Evolutionary conservation across 2,888 invertebrate genomes (phyloP).

Genomic region (Rotaria magnacalcarata): DNA sequence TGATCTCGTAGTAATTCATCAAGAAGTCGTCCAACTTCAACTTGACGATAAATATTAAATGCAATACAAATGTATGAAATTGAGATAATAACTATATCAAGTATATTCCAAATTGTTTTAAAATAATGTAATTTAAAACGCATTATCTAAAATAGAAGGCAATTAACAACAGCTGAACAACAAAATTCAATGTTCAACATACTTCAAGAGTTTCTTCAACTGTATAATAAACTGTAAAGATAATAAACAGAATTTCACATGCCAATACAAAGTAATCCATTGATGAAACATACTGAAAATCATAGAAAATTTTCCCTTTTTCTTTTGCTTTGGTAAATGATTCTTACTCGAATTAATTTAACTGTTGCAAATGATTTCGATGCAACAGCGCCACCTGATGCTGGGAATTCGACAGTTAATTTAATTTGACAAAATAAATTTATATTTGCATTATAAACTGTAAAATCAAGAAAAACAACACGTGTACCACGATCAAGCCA

Average conservation of each 20-base stretch:
- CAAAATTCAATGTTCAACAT: neutral
- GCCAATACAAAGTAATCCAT: slow-evolving; percentile 45
- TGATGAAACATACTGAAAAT: slow-evolving; percentile 43
- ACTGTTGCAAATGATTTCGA: slow-evolving; percentile 65
- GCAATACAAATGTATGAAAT: slow-evolving; percentile 57
- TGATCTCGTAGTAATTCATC: slow-evolving; percentile 52
- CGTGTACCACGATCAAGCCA: slow-evolving; percentile 71
- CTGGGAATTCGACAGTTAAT: slow-evolving; percentile 57
- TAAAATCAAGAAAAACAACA: slow-evolving; percentile 69
- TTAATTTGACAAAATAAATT: slow-evolving; percentile 68
- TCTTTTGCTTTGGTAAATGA: neutral
- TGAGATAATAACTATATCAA: slow-evolving; percentile 64
- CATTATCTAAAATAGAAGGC: slow-evolving; percentile 49
- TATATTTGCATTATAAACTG: slow-evolving; percentile 70
- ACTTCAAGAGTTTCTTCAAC: slow-evolving; percentile 43
- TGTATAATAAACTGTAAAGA: slow-evolving; percentile 45
- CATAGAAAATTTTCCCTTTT: neutral
- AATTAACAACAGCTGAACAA: no score
- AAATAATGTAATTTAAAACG: slow-evolving; percentile 56
- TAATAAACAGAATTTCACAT: slow-evolving; percentile 43
- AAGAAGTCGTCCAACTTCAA: slow-evolving; percentile 56
- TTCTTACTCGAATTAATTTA: slow-evolving; percentile 62
- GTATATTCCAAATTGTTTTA: slow-evolving; percentile 64
- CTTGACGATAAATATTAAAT: slow-evolving; percentile 57
- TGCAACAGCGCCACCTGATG: slow-evolving; percentile 66